Conservation (phyloP, 2,888 invertebrate genomes). For the Scaptomyza tumidula region DNA sequence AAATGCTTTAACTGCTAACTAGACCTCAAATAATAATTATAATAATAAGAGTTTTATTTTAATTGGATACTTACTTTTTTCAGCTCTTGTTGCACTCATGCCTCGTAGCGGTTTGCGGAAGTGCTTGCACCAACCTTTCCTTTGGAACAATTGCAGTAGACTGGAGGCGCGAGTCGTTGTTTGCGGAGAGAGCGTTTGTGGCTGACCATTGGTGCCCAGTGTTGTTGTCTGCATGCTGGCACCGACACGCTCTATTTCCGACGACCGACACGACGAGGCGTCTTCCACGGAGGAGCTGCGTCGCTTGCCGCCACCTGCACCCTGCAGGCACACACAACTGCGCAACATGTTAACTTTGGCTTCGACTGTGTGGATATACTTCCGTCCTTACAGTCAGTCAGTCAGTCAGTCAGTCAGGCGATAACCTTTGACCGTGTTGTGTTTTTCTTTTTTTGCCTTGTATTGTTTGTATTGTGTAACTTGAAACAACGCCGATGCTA, state of each 20-base stretch:
- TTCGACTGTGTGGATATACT: constrained; percentile 15
- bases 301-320: constrained; percentile 79
- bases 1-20: not conserved
- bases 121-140: constrained; percentile 88
- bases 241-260: constrained; percentile 84
- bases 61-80: constrained; percentile 88
- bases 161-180: constrained; percentile 73
- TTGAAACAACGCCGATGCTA: constrained; percentile 17
- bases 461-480: constrained; percentile 37
- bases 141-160: constrained; percentile 84
- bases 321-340: constrained; percentile 84
- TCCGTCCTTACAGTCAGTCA: constrained; percentile 7
- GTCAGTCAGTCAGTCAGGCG: constrained; percentile 9
- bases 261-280: constrained; percentile 84
- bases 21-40: not conserved
- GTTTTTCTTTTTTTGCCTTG: no score
- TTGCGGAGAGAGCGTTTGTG: constrained; percentile 55
- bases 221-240: constrained; percentile 70
- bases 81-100: constrained; percentile 91
- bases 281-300: constrained; percentile 84
- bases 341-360: constrained; percentile 78
- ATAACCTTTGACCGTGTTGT: constrained; percentile 24
- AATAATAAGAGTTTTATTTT: not conserved
- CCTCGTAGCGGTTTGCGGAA: constrained; percentile 88
- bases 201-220: constrained; percentile 65